Base-by-base conservation (phyloP, 2,888 invertebrate species). In the Geotrupes spiniger region DNA sequence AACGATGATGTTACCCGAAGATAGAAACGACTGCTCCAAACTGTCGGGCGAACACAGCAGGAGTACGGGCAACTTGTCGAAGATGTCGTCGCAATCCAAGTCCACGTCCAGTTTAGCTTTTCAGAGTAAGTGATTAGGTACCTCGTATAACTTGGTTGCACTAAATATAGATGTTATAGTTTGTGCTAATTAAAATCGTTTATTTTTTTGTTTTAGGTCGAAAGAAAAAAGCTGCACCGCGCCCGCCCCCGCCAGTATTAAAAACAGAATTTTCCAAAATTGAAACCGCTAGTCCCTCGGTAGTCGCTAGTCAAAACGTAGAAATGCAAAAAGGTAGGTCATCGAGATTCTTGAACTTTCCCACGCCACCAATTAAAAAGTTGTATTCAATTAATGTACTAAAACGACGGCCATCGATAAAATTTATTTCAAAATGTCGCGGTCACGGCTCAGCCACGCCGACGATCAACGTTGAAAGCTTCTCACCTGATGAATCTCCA, bases 181-280 rank as follows among this genome's bases (percentile, higher is more conserved):
- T n/a, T n/a, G n/a, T n/a, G n/a, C n/a, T 8, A 8, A 27, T 27
- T 8, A 8, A 27, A 8, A 27, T n/a, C n/a, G n/a, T n/a, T n/a
- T n/a, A n/a, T n/a, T n/a, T n/a, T n/a, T n/a, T n/a, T 42, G 28
- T 52, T 49, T 50, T 27, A 77, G 80, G 77, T 63, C 74, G 79
- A 52, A 82, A 82, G 67, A 81, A 82, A 66, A 77, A 79, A 58
- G 76, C 78, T 8, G 80, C 83, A 2, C 78, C 77, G 6, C 79
- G 82, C 1, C 79, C 78, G 16, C 76, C 76, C 11, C 77, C 78
- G 8, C 74, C 76, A 27, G 57, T 62, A 46, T 61, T 68, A 56
- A 65, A 37, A 41, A 38, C 40, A 36, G 38, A 44, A 49, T 44
- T 15, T 36, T 28, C 36, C 52, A 66, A 67, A 58, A 60, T 17